Conservation (phyloP, 2,888 invertebrate genomes). For the Eupithecia inturbata region DNA sequence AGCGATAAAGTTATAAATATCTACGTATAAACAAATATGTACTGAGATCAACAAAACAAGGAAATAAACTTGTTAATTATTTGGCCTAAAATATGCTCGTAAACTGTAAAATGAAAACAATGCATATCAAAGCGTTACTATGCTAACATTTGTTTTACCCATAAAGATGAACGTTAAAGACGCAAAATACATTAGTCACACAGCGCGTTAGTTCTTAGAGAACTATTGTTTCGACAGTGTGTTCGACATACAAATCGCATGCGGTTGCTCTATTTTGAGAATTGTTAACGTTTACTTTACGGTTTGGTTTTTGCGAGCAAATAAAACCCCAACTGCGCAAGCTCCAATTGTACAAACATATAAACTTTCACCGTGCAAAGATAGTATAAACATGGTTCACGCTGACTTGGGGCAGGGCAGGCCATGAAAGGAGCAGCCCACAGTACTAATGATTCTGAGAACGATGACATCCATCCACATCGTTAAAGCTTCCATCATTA, state of each 20-base stretch:
- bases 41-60: constrained; percentile 29
- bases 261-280: constrained; percentile 73
- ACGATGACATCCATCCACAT: constrained; percentile 61
- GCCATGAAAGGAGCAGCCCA: constrained; percentile 39
- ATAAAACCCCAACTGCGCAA: constrained; percentile 60
- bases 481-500: constrained; percentile 64
- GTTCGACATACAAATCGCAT: constrained; percentile 71
- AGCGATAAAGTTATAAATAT: not conserved
- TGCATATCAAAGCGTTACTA: constrained; percentile 52
- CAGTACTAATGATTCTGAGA: constrained; percentile 54
- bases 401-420: constrained; percentile 42
- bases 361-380: constrained; percentile 32
- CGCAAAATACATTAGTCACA: constrained; percentile 69
- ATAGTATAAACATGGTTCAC: constrained; percentile 26
- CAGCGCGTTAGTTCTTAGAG: constrained; percentile 53
- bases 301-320: constrained; percentile 67
- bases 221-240: constrained; percentile 74
- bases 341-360: constrained; percentile 52
- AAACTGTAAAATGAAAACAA: constrained; percentile 44
- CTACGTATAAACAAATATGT: constrained; percentile 24
- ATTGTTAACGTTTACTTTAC: constrained; percentile 69
- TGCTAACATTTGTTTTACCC: constrained; percentile 56
- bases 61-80: constrained; percentile 45
- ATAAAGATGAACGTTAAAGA: constrained; percentile 60
- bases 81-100: constrained; percentile 44